Base-by-base conservation (phyloP, 2,797 vertebrate species). In the Sarcophilus harrisii region DNA sequence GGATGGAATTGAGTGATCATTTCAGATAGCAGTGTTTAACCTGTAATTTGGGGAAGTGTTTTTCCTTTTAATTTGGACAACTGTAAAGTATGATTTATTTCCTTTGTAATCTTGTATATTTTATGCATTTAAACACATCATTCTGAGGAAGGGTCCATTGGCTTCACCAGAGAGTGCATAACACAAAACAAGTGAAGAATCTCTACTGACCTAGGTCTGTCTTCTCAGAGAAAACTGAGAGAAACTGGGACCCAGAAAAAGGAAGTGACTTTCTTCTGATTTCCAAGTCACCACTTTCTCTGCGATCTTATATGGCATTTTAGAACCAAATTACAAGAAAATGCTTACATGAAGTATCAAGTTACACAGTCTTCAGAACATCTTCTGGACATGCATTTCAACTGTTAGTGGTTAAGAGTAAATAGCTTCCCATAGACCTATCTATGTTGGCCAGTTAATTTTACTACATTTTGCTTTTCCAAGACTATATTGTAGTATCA, bases 391-490 rank as follows among this genome's bases (percentile, higher is more conserved):
- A 27, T 29, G 30, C 57, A 91, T 66, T 87, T 57, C 95, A 96
- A 91, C 6, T 90, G 91, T 94, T 38, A 90, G 92, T 49, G 73
- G 93, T 94, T 96, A 93, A 92, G 93, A 89, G 95, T 91, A 94
- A 96, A 92, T 21, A 87, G n/a, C 55, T 9, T 87, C 91, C 95
- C 95, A 32, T 57, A 57, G 57, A 57, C 45, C 57, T 73, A 93
- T 96, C 93, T 55, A 95, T 54, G 89, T 91, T 92, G 54, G 58
- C 59, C 55, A 54, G 92, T 38, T 49, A 45, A 87, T 49, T 49
- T 49, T 27, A 3, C 73, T 49, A 87, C 21, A 28, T 45, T 87
- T 87, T 49, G 38, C 11, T 87, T 45, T 27, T 24, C 38, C 38
- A 27, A 62, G 14, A 14, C 30, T 45, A 0, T 12, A 45, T 52